Base-by-base conservation (phyloP, 37 sponge, comb jelly and placozoan species). In the Beroe ovata region DNA sequence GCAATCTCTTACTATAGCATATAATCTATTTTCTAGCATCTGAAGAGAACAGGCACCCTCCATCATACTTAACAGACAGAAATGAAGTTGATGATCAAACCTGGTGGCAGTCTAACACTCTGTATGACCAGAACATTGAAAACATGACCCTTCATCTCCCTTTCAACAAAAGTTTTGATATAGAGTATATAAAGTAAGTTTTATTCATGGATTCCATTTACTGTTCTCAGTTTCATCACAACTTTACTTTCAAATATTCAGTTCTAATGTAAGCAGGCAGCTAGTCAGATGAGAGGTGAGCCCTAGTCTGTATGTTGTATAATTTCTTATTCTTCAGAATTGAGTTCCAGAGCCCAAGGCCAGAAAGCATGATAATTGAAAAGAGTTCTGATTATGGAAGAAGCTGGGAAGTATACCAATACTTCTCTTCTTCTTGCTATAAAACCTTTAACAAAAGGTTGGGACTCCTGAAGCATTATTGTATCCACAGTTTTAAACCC, bases 81-180 rank as follows among this genome's bases (percentile, higher is more conserved):
- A 77, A 77, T 42, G 84, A 77, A 54, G 23, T 39, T 4, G 62
- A 60, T 89, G 28, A 60, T n/a, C 61, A 62, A 20, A 89, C 89
- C 22, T 89, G 61, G 61, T 89, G 89, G 89, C 89, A 89, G 39
- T 89, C 89, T 42, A 89, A 60, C 39, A 89, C 89, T 6, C 22
- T 77, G 28, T 89, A 60, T 62, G 89, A 60, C 21, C 39, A 39
- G 39, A 89, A 60, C 28, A 36, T 62, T 40, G 64, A 60, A 21
- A 63, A 60, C 38, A 62, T 89, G 89, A 62, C 64, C 6, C 39
- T 89, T 11, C 89, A 89, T 29, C 0, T 89, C 20, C 64, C 64
- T 8, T 39, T 89, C 39, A 89, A 89, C 64, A 89, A 89, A 60
- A 89, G 64, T 38, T 89, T 89, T 89, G 89, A 89, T 58, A 89